Conservation (phyloP, 2,797 vertebrate genomes). For the Myotis daubentonii region DNA sequence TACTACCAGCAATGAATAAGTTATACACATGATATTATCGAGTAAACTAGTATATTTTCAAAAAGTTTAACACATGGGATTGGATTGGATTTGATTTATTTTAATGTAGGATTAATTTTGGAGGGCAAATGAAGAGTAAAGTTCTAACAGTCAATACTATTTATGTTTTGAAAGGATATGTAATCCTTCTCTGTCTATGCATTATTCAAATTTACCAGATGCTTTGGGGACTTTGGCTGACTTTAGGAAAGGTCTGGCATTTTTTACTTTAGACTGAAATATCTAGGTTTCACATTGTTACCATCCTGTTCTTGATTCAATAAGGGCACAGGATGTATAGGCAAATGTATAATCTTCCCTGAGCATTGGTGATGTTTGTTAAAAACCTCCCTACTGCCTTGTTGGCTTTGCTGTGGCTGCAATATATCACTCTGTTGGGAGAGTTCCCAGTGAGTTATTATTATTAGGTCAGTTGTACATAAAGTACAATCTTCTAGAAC, state of each 20-base stretch:
- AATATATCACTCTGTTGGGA: constrained; percentile 19
- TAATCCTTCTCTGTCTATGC: constrained; percentile 63
- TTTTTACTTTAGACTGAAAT: constrained; percentile 82
- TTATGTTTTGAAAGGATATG: constrained; percentile 74
- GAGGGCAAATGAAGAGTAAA: constrained; percentile 60
- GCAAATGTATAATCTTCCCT: constrained; percentile 45
- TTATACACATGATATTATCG: background rate
- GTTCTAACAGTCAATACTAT: constrained; percentile 37
- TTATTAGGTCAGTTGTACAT: constrained; percentile 45
- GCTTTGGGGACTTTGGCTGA: constrained; percentile 77
- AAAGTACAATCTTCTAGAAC: constrained; percentile 2
- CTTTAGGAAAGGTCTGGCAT: constrained; percentile 77
- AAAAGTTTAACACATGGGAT: constrained; percentile 1
- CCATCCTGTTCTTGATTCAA: constrained; percentile 70
- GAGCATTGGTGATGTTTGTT: constrained; percentile 45
- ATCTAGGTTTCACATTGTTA: constrained; percentile 80
- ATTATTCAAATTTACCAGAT: constrained; percentile 84
- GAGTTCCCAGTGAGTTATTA: constrained; percentile 48
- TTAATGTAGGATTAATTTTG: constrained; percentile 62
- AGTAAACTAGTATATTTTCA: constrained; percentile 24
- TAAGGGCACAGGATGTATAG: constrained; percentile 65
- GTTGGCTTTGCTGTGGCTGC: constrained; percentile 22
- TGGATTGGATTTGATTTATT: constrained; percentile 60
- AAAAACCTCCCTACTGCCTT: constrained; percentile 62
- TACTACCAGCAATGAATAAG: constrained; percentile 28